phyloP scores from a whole-genome alignment of 1,140 invertebrate species.

The Solenopsis fugax region DNA sequence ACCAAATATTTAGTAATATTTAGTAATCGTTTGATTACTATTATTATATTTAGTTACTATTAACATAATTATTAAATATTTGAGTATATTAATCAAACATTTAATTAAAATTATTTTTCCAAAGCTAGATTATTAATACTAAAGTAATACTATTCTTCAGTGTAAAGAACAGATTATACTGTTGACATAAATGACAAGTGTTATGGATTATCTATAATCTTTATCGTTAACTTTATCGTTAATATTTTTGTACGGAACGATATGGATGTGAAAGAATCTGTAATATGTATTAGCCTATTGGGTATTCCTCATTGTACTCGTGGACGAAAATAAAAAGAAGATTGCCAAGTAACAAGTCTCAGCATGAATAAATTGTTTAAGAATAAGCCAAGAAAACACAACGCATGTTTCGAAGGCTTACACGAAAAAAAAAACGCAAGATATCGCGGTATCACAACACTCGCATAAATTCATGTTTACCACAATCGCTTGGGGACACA shows the following conservation, averaged over 20 bases:
- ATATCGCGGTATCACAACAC: slow-evolving; percentile 5
- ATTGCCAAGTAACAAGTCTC: background rate
- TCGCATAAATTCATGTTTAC: slow-evolving; percentile 46
- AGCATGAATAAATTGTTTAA: background rate
- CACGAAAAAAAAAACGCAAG: background rate
- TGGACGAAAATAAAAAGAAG: slow-evolving; percentile 7
- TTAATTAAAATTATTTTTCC: too few species aligned
- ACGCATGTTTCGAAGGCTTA: background rate
- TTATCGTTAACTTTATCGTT: background rate
- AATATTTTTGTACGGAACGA: background rate
- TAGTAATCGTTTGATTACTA: too few species aligned
- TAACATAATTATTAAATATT: too few species aligned
- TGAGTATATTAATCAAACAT: too few species aligned
- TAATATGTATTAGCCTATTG: background rate
- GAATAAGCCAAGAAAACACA: background rate
- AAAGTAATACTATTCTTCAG: too few species aligned
- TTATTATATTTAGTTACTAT: too few species aligned
- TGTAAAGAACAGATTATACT: background rate
- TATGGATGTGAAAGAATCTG: background rate
- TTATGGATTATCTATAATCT: too few species aligned
- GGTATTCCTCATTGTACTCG: background rate
- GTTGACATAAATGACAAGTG: background rate
- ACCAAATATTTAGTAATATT: too few species aligned
- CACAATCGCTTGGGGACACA: slow-evolving; percentile 1
- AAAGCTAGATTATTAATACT: too few species aligned